A percentile compares a stretch with the other conserved stretches of the same genome.
Evolutionary conservation across 2,113 vertebrate genomes (phyloP).

Genomic region (Haplotaxodon microlepis): DNA sequence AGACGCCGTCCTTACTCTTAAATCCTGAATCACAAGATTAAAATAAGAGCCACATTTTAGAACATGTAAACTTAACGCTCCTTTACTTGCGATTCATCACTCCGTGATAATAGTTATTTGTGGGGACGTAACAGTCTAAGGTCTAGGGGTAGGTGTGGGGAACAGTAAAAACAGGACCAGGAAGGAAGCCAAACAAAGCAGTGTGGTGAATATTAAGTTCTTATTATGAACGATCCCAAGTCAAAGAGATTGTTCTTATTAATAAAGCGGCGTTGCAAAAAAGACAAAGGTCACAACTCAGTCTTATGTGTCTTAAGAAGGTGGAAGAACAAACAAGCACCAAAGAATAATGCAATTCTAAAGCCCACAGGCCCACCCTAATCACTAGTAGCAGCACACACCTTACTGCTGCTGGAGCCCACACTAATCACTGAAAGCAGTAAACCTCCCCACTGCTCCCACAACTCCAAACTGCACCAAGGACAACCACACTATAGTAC

Average conservation of each 20-base stretch:
- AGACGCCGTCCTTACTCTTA: slow-evolving; percentile 68
- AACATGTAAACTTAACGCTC: background rate
- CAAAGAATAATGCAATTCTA: background rate
- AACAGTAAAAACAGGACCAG: background rate
- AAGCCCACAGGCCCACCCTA: background rate
- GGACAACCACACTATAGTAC: rapidly evolving
- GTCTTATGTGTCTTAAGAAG: background rate
- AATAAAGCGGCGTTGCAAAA: rapidly evolving
- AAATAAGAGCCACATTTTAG: background rate
- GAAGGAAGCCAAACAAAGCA: background rate
- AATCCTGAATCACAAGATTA: slow-evolving; percentile 38
- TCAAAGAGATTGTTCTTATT: background rate
- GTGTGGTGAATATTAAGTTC: background rate
- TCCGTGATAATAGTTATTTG: background rate
- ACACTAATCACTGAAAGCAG: background rate
- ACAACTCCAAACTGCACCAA: background rate
- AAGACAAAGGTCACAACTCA: background rate
- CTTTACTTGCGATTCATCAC: background rate
- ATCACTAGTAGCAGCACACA: background rate
- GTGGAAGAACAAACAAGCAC: background rate
- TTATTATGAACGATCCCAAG: background rate
- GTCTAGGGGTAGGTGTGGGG: rapidly evolving
- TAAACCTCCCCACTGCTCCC: background rate
- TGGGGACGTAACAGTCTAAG: background rate
- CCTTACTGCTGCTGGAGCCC: background rate